These are phyloP conservation scores for Dynastes hyllus DNA, from an alignment of 2,888 invertebrate genomes.

Conservation along the genomic window DNA sequence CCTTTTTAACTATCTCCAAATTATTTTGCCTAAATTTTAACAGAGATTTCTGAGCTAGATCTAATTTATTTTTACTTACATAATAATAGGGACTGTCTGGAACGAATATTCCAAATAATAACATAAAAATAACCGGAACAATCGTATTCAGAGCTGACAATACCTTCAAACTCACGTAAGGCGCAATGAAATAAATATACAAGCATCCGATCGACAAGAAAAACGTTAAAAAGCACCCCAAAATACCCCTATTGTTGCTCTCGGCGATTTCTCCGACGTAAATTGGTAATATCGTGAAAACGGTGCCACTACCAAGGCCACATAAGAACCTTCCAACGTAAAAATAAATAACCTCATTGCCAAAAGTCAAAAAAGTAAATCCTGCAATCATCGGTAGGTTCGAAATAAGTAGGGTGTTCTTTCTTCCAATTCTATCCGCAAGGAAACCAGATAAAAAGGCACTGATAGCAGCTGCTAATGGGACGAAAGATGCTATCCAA, in stretches of 20 bases:
- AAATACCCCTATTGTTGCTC: conserved; percentile 83
- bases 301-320: conserved; percentile 73
- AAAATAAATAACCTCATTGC: conserved; percentile 46
- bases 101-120: conserved; percentile 80
- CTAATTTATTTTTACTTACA: conserved; percentile 73
- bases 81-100: conserved; percentile 86
- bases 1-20: conserved; percentile 76
- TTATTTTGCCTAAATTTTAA: conserved; percentile 77
- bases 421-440: conserved; percentile 79
- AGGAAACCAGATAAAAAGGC: conserved; percentile 80
- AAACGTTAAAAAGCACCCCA: conserved; percentile 81
- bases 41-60: conserved; percentile 78
- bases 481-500: conserved; percentile 83
- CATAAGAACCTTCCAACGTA: conserved; percentile 53
- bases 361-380: conserved; percentile 56
- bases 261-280: conserved; percentile 91
- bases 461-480: conserved; percentile 77
- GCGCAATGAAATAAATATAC: conserved; percentile 81
- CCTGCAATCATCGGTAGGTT: conserved; percentile 77
- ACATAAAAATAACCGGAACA: conserved; percentile 66
- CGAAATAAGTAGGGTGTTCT: conserved; percentile 76
- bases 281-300: conserved; percentile 84
- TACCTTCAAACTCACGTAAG: conserved; percentile 77
- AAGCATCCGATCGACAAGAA: conserved; percentile 81
- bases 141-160: conserved; percentile 79